Percentiles rank a stretch among this genome's conserved stretches.
These are phyloP conservation scores for Ophthalmotilapia sp. DNA, from an alignment of 2,113 vertebrate species.

Conservation along the genomic window DNA sequence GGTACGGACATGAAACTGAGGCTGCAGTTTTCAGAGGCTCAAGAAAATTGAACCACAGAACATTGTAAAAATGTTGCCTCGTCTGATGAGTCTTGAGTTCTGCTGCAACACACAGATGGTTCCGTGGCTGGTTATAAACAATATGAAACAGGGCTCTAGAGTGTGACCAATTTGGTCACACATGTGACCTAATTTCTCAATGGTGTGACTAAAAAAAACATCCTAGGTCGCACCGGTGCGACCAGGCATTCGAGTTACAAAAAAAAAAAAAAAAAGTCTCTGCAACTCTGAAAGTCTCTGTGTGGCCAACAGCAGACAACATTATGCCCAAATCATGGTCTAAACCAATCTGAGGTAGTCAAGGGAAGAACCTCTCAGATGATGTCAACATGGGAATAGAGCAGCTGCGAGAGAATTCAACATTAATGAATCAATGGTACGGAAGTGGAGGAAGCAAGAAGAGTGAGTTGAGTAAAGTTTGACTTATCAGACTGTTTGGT, in stretches of 20 bases:
- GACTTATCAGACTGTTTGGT: neutral
- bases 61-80: neutral
- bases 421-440: neutral
- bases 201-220: neutral
- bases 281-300: neutral
- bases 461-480: neutral
- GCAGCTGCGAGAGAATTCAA: neutral
- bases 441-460: neutral
- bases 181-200: neutral
- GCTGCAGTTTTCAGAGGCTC: neutral
- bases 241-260: accelerated
- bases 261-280: neutral
- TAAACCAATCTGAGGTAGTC: neutral
- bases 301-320: neutral
- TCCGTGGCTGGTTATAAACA: neutral
- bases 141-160: neutral
- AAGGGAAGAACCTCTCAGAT: neutral
- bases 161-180: neutral
- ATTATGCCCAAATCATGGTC: neutral
- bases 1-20: neutral
- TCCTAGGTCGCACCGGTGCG: neutral
- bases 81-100: neutral
- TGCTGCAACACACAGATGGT: neutral
- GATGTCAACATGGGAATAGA: neutral
- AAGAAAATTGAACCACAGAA: neutral